A percentile compares a stretch with the other conserved stretches of the same genome.
Conservation (phyloP, 64 coral and sea anemone species). For the Stylophora pistillata region DNA sequence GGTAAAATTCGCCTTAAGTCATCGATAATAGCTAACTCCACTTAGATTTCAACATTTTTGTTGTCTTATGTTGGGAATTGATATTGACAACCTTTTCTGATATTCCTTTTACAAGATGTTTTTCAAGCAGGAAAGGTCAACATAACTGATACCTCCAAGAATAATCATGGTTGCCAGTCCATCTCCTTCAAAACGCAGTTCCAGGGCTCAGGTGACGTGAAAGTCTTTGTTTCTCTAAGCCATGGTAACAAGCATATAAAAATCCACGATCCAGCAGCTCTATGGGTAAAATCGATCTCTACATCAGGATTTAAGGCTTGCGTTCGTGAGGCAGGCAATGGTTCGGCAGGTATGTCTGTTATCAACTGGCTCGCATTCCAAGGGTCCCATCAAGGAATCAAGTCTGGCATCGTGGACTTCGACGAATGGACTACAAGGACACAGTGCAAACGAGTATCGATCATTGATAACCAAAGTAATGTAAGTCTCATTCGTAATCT, state of each 20-base stretch:
- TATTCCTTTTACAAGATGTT: background rate
- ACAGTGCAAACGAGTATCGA: slow-evolving; percentile 13
- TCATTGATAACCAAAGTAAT: background rate
- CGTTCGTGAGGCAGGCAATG: slow-evolving; percentile 45
- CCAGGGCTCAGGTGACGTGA: background rate
- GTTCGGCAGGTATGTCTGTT: slow-evolving; percentile 32
- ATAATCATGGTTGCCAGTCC: slow-evolving; percentile 27
- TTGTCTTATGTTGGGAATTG: background rate
- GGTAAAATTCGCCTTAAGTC: too few relatives aligned
- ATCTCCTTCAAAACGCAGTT: slow-evolving; percentile 27
- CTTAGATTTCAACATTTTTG: background rate
- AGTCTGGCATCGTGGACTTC: slow-evolving; percentile 33
- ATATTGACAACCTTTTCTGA: too few relatives aligned
- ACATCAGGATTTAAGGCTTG: slow-evolving; percentile 41
- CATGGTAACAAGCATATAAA: slow-evolving; percentile 24
- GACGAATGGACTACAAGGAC: slow-evolving; percentile 30
- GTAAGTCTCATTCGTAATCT: background rate
- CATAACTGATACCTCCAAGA: background rate
- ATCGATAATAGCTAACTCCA: too few relatives aligned
- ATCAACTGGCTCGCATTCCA: slow-evolving; percentile 69
- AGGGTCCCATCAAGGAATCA: background rate
- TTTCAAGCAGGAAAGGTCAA: slow-evolving; percentile 55
- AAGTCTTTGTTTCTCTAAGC: slow-evolving; percentile 25
- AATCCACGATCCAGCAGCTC: slow-evolving; percentile 48
- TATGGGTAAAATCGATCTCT: slow-evolving; percentile 55